A percentile compares a stretch with the other conserved stretches of the same genome.
phyloP scores from a whole-genome alignment of 2,888 invertebrate species.

The Dendrolimus houi region DNA sequence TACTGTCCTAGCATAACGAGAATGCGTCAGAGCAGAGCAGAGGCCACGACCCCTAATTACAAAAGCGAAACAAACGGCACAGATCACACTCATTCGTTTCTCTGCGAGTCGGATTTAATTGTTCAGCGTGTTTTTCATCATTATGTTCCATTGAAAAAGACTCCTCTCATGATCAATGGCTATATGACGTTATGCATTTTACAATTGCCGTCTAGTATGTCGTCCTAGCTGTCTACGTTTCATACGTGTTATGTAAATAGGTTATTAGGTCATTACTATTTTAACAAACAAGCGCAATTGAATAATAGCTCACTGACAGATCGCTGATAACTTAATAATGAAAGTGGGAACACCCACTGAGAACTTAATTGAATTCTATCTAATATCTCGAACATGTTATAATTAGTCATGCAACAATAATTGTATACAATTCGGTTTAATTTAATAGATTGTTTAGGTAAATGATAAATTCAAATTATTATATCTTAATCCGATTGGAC shows the following conservation, averaged over 20 bases:
- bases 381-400: slow-evolving; percentile 14
- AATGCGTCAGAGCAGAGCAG: slow-evolving; percentile 32
- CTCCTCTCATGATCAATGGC: slow-evolving; percentile 17
- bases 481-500: too few relatives aligned
- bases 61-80: slow-evolving; percentile 61
- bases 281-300: background rate
- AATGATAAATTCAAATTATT: too few relatives aligned
- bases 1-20: slow-evolving; percentile 22
- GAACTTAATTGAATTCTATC: slow-evolving; percentile 39
- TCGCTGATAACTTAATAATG: slow-evolving; percentile 21
- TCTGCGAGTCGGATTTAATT: slow-evolving; percentile 46
- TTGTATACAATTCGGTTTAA: slow-evolving; percentile 3
- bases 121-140: slow-evolving; percentile 43
- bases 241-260: background rate
- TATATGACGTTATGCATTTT: background rate
- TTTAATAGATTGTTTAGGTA: background rate
- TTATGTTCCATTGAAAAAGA: slow-evolving; percentile 17
- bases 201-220: background rate
- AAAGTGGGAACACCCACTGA: slow-evolving; percentile 32
- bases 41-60: slow-evolving; percentile 64
- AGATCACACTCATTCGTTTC: slow-evolving; percentile 38
- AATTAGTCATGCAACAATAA: slow-evolving; percentile 5
- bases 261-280: background rate
- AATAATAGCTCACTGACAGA: slow-evolving; percentile 19
- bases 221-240: background rate